Evolutionary conservation across 2,888 invertebrate genomes (phyloP), one percentile per base, ranked within the genome.

Genomic region (Tiliacea citrago): DNA sequence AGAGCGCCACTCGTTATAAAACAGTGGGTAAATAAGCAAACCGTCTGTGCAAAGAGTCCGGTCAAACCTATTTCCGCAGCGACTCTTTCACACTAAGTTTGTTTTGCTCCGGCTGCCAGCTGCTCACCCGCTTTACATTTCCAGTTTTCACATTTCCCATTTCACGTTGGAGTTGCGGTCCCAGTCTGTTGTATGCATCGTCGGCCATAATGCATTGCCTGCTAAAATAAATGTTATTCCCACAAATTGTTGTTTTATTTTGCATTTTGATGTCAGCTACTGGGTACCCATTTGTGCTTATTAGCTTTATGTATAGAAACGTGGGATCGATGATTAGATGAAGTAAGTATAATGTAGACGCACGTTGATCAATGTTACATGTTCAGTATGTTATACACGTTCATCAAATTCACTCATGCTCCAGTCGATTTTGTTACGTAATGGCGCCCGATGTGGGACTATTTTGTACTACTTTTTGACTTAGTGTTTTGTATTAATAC

Each of bases 211-310:
- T 87, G 86, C 90, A 91, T 92, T 88, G 92, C 93, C 88, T 90
- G 89, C 90, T 88, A 87, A 91, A 96, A 96, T 96, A 96, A 96
- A 96, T 95, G 93, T 95, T 94, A 87, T 84, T 85, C 90, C 88
- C 89, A 92, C 90, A 89, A 66, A 93, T 89, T 89, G 95, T 95
- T 94, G 96, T 96, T 96, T 96, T 94, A 96, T 96, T 94, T 93
- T 94, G 93, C 91, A 92, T 94, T 82, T 94, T 90, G 79, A 90
- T 91, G 88, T 90, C 82, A 82, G 81, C 82, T 79, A 82, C 76
- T 83, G 81, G 77, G 75, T 81, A 74, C 84, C 73, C 66, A 76
- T 84, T 77, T 86, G 69, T 87, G 91, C 89, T 90, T 84, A 77
- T 70, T 89, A 89, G 91, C 87, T 87, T 81, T 69, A 75, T 89